Evolutionary conservation across 2,113 vertebrate species (phyloP), one percentile per base, ranked within the genome.

Genomic region (Circaetus gallicus): DNA sequence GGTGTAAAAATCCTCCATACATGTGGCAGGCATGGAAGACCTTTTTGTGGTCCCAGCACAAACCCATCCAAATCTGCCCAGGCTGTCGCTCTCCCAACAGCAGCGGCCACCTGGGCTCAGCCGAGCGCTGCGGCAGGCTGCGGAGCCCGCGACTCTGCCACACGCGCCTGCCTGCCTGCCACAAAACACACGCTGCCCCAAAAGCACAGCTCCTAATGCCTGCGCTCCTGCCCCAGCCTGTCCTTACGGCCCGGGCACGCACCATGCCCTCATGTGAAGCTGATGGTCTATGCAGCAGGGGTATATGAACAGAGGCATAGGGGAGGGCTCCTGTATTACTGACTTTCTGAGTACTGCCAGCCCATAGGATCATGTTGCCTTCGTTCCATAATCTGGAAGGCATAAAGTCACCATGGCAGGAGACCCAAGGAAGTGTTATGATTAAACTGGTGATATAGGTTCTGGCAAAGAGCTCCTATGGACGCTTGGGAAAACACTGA

Each of bases 121-220:
- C 38, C 2, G 1, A 50, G 78, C 2, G 1, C 40, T 15, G 15
- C 5, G 6, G 55, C 28, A 82, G 45, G 2, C 3, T 13, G 47
- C 1, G 1, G 19, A 59, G 24, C 12, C 18, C 10, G 0, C 2
- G 3, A 26, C 45, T 42, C 24, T 38, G 58, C 52, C 81, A 59
- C 47, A 26, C 4, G 11, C 16, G 28, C 0, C 1, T 36, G 49
- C 22, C n/a, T 38, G 22, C 31, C 42, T 13, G 34, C 10, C 8
- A 22, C n/a, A 40, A 72, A 47, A 22, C 10, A 25, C 38, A 11
- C 0, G 0, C 9, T 58, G 34, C 20, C 47, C 34, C 2, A 2
- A 47, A 43, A 43, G 8, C 58, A 34, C 55, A 89, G 74, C 19
- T 65, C 49, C 74, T 32, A n/a, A 6, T 1, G 2, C 55, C 43